Percentiles rank a stretch among this genome's conserved stretches.
Evolutionary conservation across 2,797 vertebrate species (phyloP).

Genomic region (Pachyuromys duprasi): DNA sequence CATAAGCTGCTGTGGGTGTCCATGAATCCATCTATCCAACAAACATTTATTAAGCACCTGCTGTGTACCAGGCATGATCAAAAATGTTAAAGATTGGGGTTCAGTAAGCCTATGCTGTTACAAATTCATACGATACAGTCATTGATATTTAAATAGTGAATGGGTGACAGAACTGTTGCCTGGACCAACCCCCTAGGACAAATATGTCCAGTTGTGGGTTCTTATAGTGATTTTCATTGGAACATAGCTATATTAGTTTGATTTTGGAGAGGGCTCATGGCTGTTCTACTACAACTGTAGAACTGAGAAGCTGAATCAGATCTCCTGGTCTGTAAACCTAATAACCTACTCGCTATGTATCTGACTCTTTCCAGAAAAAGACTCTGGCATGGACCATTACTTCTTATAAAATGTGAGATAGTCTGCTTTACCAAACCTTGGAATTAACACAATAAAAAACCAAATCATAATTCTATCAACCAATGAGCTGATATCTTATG

Average conservation of each 20-base stretch:
- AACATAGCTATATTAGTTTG: not conserved
- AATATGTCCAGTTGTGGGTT: not conserved
- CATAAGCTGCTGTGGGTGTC: not conserved
- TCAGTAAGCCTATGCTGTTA: not conserved
- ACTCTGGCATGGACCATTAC: not conserved
- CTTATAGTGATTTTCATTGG: not conserved
- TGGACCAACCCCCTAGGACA: not conserved
- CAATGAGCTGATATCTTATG: not conserved
- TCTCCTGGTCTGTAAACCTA: not conserved
- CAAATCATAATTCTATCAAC: not conserved
- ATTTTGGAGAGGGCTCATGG: not conserved
- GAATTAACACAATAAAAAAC: not conserved
- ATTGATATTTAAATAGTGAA: not conserved
- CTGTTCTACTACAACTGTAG: not conserved
- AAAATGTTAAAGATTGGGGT: not conserved
- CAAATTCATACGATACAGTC: not conserved
- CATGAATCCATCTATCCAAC: not conserved
- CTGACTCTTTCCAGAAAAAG: not conserved
- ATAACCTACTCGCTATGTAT: not conserved
- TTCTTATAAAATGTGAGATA: not conserved
- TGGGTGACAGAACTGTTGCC: not conserved
- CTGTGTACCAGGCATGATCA: not conserved
- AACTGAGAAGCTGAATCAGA: not conserved
- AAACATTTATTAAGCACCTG: not conserved
- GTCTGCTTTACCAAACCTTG: not conserved